These are phyloP conservation scores for Hyaena hyaena DNA, from an alignment of 2,113 vertebrate genomes.

Conservation along the genomic window DNA sequence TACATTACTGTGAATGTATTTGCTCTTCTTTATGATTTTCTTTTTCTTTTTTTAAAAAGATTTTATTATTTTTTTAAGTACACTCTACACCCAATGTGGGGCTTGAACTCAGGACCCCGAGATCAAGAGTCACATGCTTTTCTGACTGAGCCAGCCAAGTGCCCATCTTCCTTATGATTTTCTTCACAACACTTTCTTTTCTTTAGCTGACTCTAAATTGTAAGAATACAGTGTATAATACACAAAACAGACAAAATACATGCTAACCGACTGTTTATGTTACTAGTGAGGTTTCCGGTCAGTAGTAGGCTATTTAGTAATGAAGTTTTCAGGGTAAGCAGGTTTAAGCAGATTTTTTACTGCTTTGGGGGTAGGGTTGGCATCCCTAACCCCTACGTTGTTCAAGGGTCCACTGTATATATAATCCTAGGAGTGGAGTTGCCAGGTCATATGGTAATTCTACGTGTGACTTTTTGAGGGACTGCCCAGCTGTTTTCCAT, in stretches of 20 bases:
- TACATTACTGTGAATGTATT: too few relatives aligned
- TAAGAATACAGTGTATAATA: too few relatives aligned
- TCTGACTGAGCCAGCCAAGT: too few relatives aligned
- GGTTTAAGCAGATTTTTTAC: background rate
- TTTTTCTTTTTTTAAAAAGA: too few relatives aligned
- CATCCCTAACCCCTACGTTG: background rate
- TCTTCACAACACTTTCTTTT: too few relatives aligned
- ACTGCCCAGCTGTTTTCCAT: background rate
- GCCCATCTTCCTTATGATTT: too few relatives aligned
- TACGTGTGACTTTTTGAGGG: background rate
- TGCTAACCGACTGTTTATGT: background rate
- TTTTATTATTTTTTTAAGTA: too few relatives aligned
- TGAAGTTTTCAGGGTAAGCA: background rate
- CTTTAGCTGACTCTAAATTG: too few relatives aligned
- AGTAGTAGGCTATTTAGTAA: background rate
- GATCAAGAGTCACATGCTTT: too few relatives aligned
- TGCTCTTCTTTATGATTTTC: too few relatives aligned
- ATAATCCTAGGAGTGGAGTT: background rate
- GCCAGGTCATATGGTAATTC: background rate
- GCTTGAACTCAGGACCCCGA: too few relatives aligned
- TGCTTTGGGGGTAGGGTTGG: background rate
- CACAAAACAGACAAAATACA: background rate
- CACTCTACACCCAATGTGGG: too few relatives aligned
- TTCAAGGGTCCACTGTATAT: background rate
- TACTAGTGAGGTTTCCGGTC: background rate